A percentile compares a stretch with the other conserved stretches of the same genome.
These are phyloP conservation scores for Cataglyphis rosenhaueri DNA, from an alignment of 2,888 invertebrate genomes.

Conservation along the genomic window DNA sequence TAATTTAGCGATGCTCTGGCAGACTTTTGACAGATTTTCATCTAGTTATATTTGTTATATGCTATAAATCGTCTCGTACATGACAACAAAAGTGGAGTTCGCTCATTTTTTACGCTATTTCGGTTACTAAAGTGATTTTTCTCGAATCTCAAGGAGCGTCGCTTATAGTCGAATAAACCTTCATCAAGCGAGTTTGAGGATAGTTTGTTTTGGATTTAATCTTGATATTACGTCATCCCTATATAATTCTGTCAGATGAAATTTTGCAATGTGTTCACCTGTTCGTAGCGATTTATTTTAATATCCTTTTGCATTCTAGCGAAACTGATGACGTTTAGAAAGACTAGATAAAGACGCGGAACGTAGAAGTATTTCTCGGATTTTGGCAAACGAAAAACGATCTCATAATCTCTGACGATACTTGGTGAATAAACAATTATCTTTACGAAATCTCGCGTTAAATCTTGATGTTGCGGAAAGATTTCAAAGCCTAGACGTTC, in stretches of 20 bases:
- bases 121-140: background rate
- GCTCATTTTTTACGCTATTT: constrained; percentile 14
- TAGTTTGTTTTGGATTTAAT: constrained; percentile 4
- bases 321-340: constrained; percentile 53
- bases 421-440: constrained; percentile 42
- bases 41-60: background rate
- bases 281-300: constrained; percentile 57
- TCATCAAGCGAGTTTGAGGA: background rate
- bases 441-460: background rate
- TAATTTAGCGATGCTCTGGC: background rate
- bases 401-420: constrained; percentile 35
- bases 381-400: constrained; percentile 63
- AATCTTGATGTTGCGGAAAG: background rate
- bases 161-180: background rate
- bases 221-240: constrained; percentile 2
- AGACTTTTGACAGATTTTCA: background rate
- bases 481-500: constrained; percentile 13
- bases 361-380: constrained; percentile 27
- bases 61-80: background rate
- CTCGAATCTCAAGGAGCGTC: background rate
- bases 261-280: constrained; percentile 54
- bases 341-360: background rate
- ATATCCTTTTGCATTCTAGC: constrained; percentile 39
- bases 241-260: constrained; percentile 25
- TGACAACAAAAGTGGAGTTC: background rate